Conservation (phyloP, 2,113 vertebrate genomes). For the Trichomycterus rosablanca region DNA sequence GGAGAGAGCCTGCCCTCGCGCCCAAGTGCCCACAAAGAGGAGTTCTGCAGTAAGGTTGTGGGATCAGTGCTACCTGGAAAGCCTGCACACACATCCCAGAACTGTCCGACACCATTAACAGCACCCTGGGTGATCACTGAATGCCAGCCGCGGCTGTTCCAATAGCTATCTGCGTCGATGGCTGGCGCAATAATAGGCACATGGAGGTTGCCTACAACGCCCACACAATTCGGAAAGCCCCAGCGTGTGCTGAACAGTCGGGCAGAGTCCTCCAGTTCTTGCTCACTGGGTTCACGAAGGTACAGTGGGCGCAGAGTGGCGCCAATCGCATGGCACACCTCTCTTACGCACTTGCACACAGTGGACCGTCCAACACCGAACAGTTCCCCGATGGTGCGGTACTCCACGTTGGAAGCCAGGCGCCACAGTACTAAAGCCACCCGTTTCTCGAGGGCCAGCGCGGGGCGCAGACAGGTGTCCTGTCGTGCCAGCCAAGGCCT, state of each 20-base stretch:
- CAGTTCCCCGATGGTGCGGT: slow-evolving; percentile 68
- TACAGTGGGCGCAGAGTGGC: slow-evolving; percentile 63
- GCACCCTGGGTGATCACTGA: slow-evolving; percentile 64
- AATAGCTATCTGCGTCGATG: slow-evolving; percentile 62
- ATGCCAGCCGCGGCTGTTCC: slow-evolving; percentile 71
- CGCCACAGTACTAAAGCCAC: slow-evolving; percentile 73
- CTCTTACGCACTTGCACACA: slow-evolving; percentile 68
- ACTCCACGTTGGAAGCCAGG: slow-evolving; percentile 69
- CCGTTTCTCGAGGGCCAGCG: slow-evolving; percentile 70
- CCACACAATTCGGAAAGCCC: slow-evolving; percentile 71
- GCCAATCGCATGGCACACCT: slow-evolving; percentile 72
- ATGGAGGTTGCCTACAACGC: slow-evolving; percentile 65
- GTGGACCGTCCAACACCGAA: slow-evolving; percentile 72
- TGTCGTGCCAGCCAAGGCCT: slow-evolving; percentile 67
- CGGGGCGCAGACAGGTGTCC: slow-evolving; percentile 68
- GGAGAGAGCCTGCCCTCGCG: slow-evolving; percentile 63
- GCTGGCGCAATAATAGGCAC: slow-evolving; percentile 71
- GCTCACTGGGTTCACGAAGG: slow-evolving; percentile 55
- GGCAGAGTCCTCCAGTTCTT: slow-evolving; percentile 60
- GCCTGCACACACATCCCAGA: slow-evolving; percentile 73
- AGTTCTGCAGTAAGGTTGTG: slow-evolving; percentile 67
- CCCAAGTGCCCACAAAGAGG: slow-evolving; percentile 66
- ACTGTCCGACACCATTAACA: slow-evolving; percentile 62
- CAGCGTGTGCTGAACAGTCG: slow-evolving; percentile 54
- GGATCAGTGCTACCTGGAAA: slow-evolving; percentile 70